Conservation (phyloP, 2,797 vertebrate species). For the Antrozous pallidus region DNA sequence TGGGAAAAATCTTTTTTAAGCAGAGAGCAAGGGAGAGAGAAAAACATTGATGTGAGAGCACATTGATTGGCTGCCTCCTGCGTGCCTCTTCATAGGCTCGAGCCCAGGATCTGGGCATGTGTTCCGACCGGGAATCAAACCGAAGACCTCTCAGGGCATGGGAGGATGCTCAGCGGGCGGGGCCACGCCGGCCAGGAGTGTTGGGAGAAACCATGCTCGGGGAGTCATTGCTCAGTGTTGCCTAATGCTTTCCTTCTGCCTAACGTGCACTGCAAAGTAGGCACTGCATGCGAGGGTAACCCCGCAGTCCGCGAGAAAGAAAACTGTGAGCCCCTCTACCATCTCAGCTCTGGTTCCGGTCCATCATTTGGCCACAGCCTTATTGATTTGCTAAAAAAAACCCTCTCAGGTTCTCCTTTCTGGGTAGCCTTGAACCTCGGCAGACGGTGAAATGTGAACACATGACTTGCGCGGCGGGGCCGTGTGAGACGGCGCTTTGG, state of each 20-base stretch:
- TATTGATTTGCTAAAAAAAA: conserved; percentile 76
- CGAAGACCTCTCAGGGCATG: too few relatives aligned
- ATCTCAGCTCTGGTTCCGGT: conserved; percentile 84
- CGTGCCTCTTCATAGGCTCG: too few relatives aligned
- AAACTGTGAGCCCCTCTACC: conserved; percentile 85
- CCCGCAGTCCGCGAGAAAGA: conserved; percentile 82
- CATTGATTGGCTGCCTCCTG: too few relatives aligned
- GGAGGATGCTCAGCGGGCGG: too few relatives aligned
- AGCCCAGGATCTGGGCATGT: too few relatives aligned
- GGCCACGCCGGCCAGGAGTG: neutral
- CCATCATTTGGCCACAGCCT: conserved; percentile 85
- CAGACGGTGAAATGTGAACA: conserved; percentile 84
- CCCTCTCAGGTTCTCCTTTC: conserved; percentile 84
- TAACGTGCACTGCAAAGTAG: conserved; percentile 82
- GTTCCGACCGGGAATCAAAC: too few relatives aligned
- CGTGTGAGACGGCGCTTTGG: conserved; percentile 80
- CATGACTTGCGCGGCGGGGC: conserved; percentile 81
- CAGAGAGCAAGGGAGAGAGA: too few relatives aligned
- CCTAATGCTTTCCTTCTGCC: conserved; percentile 77
- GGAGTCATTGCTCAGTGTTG: neutral
- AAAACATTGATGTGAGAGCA: too few relatives aligned
- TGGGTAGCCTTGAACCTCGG: conserved; percentile 83
- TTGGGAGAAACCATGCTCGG: conserved; percentile 16
- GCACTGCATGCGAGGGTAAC: conserved; percentile 85
- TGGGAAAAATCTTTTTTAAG: neutral